Evolutionary conservation across 2,888 invertebrate genomes (phyloP), one percentile per base, ranked within the genome.

Genomic region (Yponomeuta plumbellus): DNA sequence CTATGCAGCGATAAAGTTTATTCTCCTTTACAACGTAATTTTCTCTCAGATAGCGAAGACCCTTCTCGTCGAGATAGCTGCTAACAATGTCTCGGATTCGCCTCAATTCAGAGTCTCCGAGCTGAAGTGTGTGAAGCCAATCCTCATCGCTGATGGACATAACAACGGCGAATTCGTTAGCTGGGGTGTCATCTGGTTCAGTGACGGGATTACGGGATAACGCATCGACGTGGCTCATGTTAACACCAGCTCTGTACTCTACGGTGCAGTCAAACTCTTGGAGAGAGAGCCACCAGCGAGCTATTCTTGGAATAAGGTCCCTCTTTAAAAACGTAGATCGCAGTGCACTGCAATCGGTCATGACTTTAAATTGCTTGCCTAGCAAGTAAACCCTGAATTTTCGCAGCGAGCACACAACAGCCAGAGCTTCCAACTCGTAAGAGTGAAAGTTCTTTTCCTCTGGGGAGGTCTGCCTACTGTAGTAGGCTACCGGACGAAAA

Each of bases 331-430:
- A 68, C 2, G 70, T 72, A 8, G 70, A 64, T 0, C 71, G 68
- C 0, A 73, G 52, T 1, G 71, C 69, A 63, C 67, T 73, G 66
- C 71, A 72, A 21, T 73, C 71, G 0, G 73, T 69, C 1, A 71
- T 11, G 6, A 73, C 67, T 57, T 66, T 71, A 57, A 73, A 72
- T 11, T 62, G 44, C 11, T 68, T 65, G 0, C 72, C 71, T 40
- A 72, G 21, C 0, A 72, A 22, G 64, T 70, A 72, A 0, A 71
- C 70, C 10, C 72, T 59, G 62, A 73, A 73, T 58, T 67, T 68
- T n/a, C 66, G 57, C 17, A 73, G 61, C 3, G 71, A 69, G 1
- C 66, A 22, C n/a, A 72, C 56, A 0, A 67, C 67, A 0, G 67
- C 65, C 17, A 67, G n/a, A 5, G 64, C 13, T 11, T 62, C 62